These are phyloP conservation scores for Gila orcuttii DNA, from an alignment of 2,113 vertebrate species.

Conservation along the genomic window DNA sequence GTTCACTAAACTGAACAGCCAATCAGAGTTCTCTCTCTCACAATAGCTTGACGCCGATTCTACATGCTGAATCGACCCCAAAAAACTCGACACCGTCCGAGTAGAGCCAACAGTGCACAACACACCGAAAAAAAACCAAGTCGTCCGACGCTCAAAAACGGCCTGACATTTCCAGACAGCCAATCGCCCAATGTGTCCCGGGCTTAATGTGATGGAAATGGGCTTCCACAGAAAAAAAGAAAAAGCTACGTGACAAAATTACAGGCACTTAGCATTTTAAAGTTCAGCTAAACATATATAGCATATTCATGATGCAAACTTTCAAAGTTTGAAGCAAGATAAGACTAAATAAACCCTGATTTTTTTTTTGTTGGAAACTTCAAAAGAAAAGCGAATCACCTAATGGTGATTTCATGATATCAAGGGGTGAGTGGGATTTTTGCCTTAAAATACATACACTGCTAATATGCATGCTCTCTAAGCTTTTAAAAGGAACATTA, in stretches of 20 bases:
- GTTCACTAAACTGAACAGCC: no score
- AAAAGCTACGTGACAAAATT: background rate
- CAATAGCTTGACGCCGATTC: no score
- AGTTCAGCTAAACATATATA: background rate
- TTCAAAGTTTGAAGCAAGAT: slow-evolving; percentile 2
- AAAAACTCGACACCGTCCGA: no score
- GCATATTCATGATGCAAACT: background rate
- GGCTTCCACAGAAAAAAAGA: background rate
- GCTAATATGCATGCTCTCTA: background rate
- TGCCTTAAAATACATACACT: background rate
- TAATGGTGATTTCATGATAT: background rate
- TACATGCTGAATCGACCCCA: no score
- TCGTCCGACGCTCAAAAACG: no score
- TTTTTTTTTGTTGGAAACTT: background rate
- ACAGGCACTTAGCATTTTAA: background rate
- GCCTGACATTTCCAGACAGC: no score
- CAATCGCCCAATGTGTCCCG: no score
- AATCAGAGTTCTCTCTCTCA: no score
- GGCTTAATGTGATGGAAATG: background rate
- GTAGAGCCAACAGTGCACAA: no score
- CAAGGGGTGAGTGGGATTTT: background rate
- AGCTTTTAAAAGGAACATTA: background rate
- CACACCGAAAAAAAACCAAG: no score
- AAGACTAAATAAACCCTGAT: background rate
- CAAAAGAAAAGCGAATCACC: background rate